Percentiles rank a stretch among this genome's conserved stretches.
phyloP scores from a whole-genome alignment of 2,797 vertebrate genomes.

The Cossypha niveicapilla region DNA sequence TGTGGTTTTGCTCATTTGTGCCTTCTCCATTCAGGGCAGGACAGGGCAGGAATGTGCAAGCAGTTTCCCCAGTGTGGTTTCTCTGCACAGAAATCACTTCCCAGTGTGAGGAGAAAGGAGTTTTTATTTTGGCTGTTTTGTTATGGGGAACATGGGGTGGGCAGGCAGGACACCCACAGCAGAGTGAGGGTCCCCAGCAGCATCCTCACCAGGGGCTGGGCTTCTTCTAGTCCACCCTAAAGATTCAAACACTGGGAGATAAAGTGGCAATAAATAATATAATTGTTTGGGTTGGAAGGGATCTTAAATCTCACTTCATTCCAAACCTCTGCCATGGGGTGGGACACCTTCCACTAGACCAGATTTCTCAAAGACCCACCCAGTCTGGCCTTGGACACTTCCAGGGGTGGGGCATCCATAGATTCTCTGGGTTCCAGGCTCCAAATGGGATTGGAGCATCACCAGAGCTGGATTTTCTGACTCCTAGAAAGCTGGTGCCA shows the following conservation, averaged over 20 bases:
- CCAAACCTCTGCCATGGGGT: neutral
- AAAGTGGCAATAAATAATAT: neutral
- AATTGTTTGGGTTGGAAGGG: neutral
- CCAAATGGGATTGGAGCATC: neutral
- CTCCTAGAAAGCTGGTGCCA: neutral
- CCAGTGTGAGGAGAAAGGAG: neutral
- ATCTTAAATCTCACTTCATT: neutral
- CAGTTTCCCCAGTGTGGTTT: neutral
- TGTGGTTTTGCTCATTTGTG: neutral
- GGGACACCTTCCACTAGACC: neutral
- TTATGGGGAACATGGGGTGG: fast-evolving
- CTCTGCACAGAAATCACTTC: neutral
- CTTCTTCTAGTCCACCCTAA: neutral
- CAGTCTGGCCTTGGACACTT: neutral
- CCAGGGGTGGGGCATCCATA: neutral
- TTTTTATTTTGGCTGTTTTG: fast-evolving
- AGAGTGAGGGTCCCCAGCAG: neutral
- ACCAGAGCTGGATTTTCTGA: neutral
- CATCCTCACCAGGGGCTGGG: neutral
- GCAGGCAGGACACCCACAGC: neutral
- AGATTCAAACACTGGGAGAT: neutral
- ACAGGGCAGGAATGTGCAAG: neutral
- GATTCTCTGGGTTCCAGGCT: neutral
- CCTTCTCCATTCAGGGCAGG: neutral
- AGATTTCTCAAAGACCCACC: neutral